Evolutionary conservation across 2,113 vertebrate species (phyloP).

Genomic region (Pristiophorus japonicus): DNA sequence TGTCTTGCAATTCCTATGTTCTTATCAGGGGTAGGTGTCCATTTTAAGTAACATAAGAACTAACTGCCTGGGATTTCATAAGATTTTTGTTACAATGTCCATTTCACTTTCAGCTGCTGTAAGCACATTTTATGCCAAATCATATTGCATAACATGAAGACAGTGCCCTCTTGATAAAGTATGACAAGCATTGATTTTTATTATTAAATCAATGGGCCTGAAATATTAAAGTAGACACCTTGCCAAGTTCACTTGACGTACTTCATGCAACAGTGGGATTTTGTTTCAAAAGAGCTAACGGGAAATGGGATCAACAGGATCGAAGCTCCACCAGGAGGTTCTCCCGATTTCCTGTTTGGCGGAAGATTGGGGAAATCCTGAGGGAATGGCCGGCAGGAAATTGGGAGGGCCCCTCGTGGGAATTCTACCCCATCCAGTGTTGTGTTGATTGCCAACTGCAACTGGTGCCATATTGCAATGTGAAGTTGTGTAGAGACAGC

Average conservation of each 20-base stretch:
- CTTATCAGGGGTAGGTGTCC: background rate
- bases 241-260: conserved; percentile 25
- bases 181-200: background rate
- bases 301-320: too few relatives aligned
- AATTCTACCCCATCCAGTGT: background rate
- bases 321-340: too few relatives aligned
- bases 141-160: background rate
- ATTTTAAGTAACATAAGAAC: background rate
- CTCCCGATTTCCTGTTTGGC: background rate
- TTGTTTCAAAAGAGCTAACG: background rate
- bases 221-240: background rate
- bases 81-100: background rate
- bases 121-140: background rate
- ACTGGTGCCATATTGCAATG: background rate
- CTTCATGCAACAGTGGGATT: background rate
- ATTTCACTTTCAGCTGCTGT: background rate
- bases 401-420: too few relatives aligned
- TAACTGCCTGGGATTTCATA: background rate
- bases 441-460: background rate
- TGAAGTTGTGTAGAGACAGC: background rate
- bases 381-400: background rate
- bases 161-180: background rate
- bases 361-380: background rate
- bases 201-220: conserved; percentile 25
- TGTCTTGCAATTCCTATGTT: background rate